These are phyloP conservation scores for Mythimna ferrago DNA, from an alignment of 2,888 invertebrate species.

Conservation along the genomic window DNA sequence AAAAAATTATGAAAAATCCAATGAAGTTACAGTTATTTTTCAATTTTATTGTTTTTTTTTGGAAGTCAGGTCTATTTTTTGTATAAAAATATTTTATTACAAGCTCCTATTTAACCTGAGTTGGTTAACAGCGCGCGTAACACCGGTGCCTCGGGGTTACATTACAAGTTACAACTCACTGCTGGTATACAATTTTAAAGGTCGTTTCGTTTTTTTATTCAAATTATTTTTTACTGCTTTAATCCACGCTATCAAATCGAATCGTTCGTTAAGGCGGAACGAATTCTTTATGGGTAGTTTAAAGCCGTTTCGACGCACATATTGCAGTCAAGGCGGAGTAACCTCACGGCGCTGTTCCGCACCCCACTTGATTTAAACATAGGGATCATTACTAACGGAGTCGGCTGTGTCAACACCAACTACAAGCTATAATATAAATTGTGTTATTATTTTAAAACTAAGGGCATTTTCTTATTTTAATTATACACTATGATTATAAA, in stretches of 20 bases:
- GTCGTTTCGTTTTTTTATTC: slow-evolving; percentile 64
- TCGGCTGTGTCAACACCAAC: slow-evolving; percentile 79
- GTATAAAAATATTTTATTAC: too few relatives aligned
- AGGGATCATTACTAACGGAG: slow-evolving; percentile 83
- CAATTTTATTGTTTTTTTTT: too few relatives aligned
- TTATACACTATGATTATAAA: too few relatives aligned
- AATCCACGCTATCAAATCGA: slow-evolving; percentile 76
- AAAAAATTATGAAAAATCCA: too few relatives aligned
- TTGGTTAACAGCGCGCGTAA: slow-evolving; percentile 51
- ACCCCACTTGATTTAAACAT: slow-evolving; percentile 68
- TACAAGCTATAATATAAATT: slow-evolving; percentile 61
- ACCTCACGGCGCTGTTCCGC: slow-evolving; percentile 68
- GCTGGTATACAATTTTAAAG: slow-evolving; percentile 69
- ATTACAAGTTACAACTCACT: slow-evolving; percentile 41
- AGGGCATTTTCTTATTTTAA: slow-evolving; percentile 1
- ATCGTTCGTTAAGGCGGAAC: slow-evolving; percentile 83
- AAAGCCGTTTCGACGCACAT: slow-evolving; percentile 83
- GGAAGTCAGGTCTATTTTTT: too few relatives aligned
- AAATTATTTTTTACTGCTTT: slow-evolving; percentile 82
- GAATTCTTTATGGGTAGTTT: slow-evolving; percentile 86
- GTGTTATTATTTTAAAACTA: slow-evolving; percentile 65
- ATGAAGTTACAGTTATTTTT: too few relatives aligned
- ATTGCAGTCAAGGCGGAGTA: slow-evolving; percentile 73
- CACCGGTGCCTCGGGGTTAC: slow-evolving; percentile 55
- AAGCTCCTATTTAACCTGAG: slow-evolving; percentile 18